Conservation (phyloP, 2,113 vertebrate species). For the Columba livia region DNA sequence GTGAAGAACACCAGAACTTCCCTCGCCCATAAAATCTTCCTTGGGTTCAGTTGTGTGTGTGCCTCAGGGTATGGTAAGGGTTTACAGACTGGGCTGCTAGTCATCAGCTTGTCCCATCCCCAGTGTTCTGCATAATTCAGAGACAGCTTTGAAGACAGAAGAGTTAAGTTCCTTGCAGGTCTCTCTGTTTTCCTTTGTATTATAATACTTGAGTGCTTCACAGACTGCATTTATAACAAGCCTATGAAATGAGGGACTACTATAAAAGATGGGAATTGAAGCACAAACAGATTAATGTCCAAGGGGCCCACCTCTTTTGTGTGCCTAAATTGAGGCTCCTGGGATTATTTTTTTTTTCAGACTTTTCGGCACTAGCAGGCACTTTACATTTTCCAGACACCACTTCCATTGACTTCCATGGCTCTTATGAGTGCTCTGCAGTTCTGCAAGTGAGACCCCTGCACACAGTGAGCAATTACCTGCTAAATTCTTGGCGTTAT, state of each 20-base stretch:
- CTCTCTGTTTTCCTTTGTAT: not conserved
- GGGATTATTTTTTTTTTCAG: not conserved
- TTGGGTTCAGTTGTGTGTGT: not conserved
- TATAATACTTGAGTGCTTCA: not conserved
- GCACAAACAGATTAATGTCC: not conserved
- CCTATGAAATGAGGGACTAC: not conserved
- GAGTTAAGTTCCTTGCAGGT: not conserved
- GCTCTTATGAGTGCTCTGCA: not conserved
- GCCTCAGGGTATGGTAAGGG: accelerated
- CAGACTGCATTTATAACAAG: not conserved
- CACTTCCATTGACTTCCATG: not conserved
- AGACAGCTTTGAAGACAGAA: not conserved
- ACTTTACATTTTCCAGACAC: not conserved
- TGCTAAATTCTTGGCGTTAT: not conserved
- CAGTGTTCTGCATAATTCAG: not conserved
- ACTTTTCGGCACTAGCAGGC: not conserved
- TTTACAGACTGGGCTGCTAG: not conserved
- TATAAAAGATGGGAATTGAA: not conserved
- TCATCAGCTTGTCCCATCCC: not conserved
- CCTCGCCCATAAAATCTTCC: not conserved
- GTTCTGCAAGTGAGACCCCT: not conserved
- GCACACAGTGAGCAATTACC: not conserved
- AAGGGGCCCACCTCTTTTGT: not conserved
- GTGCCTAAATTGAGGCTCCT: not conserved
- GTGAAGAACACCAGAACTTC: not conserved